Conservation (phyloP, 2,113 vertebrate species). For the Tetrax tetrax region DNA sequence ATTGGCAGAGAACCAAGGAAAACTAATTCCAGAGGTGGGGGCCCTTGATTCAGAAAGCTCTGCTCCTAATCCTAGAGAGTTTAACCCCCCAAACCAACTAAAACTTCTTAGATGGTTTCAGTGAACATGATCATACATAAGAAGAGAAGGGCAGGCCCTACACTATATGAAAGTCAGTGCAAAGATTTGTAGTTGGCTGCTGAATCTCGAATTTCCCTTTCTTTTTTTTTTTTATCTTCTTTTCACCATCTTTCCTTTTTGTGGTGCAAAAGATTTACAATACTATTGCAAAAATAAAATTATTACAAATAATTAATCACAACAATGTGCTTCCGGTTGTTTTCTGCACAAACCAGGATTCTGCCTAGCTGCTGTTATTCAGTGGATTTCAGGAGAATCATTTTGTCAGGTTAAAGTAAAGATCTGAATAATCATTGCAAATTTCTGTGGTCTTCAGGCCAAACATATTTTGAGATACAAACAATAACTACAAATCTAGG, state of each 20-base stretch:
- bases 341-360: neutral
- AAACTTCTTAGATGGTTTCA: neutral
- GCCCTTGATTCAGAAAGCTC: neutral
- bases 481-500: neutral
- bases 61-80: neutral
- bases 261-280: neutral
- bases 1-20: conserved; percentile 17
- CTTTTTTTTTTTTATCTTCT: neutral
- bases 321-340: neutral
- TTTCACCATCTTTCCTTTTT: neutral
- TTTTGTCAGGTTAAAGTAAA: neutral
- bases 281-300: neutral
- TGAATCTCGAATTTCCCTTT: neutral
- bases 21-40: conserved; percentile 16
- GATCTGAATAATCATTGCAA: neutral
- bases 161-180: neutral
- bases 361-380: neutral
- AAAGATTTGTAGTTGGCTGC: neutral
- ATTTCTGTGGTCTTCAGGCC: neutral
- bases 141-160: neutral
- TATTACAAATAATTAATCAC: neutral
- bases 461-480: neutral
- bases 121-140: neutral
- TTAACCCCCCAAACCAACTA: neutral
- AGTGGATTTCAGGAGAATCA: neutral